Evolutionary conservation across 2,113 vertebrate species (phyloP), one percentile per base, ranked within the genome.

Genomic region (Polypterus bichir): DNA sequence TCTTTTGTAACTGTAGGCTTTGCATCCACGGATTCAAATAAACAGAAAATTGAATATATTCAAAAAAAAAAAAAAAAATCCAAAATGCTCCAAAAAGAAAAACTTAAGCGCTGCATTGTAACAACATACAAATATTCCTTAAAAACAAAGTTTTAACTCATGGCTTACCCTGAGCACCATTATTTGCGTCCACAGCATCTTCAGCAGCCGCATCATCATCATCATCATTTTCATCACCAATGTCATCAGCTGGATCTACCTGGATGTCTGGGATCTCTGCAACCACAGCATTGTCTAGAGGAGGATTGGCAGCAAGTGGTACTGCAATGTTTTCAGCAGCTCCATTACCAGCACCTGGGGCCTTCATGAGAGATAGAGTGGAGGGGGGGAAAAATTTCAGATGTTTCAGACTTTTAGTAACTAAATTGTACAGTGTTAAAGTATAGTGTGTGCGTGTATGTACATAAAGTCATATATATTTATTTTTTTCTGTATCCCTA

Each of bases 171-270:
- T 92, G 92, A 63, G 86, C 92, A 68, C 88, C 92, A 62, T 95
- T 92, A 71, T 94, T 94, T 67, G 76, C 90, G 57, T 94, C 92
- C 3, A 79, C 94, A 5, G 79, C 91, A 59, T 94, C 95, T 66
- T 94, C 92, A 6, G 86, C 88, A 5, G 86, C 91, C 0, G 87
- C 91, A 2, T 94, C 92, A 3, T 94, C 94, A 54, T 94, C 93
- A 3, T 97, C 92, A 53, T 93, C 93, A 0, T 95, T 92, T 10
- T 92, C 92, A 2, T 93, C 84, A 54, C 97, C 94, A 4, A 92
- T 84, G 10, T 97, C 92, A 62, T 96, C 92, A 0, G 72, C 86
- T 67, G 85, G 89, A 27, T 92, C 91, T 8, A 88, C 88, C 67
- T 84, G 89, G 3, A 73, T 82, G 4, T 92, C 91, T 1, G 92